phyloP scores from a whole-genome alignment of 2,888 invertebrate species.

The Drosophila kambysellisi region DNA sequence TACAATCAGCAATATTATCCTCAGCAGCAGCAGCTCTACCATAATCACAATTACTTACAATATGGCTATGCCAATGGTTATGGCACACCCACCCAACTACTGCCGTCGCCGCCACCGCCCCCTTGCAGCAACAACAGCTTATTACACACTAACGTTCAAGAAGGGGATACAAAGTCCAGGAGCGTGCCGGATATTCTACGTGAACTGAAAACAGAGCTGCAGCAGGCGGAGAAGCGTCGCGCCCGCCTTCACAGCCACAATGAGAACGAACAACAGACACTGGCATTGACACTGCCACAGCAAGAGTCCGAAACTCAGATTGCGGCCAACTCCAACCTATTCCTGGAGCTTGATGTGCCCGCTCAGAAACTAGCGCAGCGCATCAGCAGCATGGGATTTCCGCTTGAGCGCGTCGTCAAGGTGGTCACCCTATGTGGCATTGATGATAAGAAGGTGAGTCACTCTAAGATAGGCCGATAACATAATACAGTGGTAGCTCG shows the following conservation, averaged over 20 bases:
- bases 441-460: slow-evolving; percentile 87
- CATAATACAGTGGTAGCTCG: neutral
- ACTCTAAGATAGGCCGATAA: neutral
- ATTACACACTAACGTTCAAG: slow-evolving; percentile 28
- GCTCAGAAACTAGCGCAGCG: slow-evolving; percentile 89
- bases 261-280: slow-evolving; percentile 60
- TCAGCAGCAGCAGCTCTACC: slow-evolving; percentile 52
- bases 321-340: slow-evolving; percentile 40
- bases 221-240: slow-evolving; percentile 86
- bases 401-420: slow-evolving; percentile 91
- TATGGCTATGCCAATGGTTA: slow-evolving; percentile 60
- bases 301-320: slow-evolving; percentile 15
- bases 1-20: slow-evolving; percentile 62
- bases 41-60: slow-evolving; percentile 84
- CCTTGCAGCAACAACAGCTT: slow-evolving; percentile 17
- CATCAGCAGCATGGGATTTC: slow-evolving; percentile 95
- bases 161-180: slow-evolving; percentile 85
- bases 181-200: slow-evolving; percentile 92
- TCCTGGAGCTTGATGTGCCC: slow-evolving; percentile 79
- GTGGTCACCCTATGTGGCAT: slow-evolving; percentile 91
- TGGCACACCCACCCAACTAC: slow-evolving; percentile 53
- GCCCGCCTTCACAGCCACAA: slow-evolving; percentile 87
- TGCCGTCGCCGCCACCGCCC: slow-evolving; percentile 1
- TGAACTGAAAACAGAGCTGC: slow-evolving; percentile 89
- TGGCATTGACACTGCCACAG: slow-evolving; percentile 29